A percentile compares a stretch with the other conserved stretches of the same genome.
These are phyloP conservation scores for Amphipyra berbera DNA, from an alignment of 2,888 invertebrate genomes.

Conservation along the genomic window DNA sequence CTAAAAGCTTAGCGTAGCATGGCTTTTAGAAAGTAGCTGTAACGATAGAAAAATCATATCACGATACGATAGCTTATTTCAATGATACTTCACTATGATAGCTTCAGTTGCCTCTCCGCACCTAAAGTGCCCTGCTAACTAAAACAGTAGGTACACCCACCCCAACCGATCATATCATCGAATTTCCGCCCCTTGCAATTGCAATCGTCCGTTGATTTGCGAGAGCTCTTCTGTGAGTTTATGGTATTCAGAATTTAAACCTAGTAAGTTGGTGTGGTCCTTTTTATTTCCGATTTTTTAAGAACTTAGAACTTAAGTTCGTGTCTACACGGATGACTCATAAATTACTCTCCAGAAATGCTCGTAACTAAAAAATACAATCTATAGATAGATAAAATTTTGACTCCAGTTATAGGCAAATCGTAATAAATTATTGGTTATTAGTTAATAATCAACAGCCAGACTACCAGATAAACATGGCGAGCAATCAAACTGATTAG, in stretches of 20 bases:
- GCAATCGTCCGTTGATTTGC: conserved; percentile 47
- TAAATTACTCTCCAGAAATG: neutral
- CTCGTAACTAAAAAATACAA: too few species aligned
- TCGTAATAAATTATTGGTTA: too few species aligned
- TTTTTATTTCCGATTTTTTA: neutral
- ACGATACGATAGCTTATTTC: neutral
- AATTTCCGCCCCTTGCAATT: conserved; percentile 56
- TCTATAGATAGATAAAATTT: too few species aligned
- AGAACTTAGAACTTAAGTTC: too few species aligned
- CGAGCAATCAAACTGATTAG: conserved; percentile 51
- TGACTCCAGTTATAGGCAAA: too few species aligned
- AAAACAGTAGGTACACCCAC: conserved; percentile 41
- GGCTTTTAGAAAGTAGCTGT: too few species aligned
- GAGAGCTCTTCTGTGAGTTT: conserved; percentile 41
- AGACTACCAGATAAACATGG: conserved; percentile 36
- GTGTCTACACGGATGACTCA: neutral
- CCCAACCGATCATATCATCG: conserved; percentile 52
- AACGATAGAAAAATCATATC: neutral
- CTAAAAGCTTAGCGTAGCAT: too few species aligned
- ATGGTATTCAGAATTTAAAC: conserved; percentile 25
- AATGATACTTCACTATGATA: conserved; percentile 7
- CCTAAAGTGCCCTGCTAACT: conserved; percentile 48
- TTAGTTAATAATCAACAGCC: too few species aligned
- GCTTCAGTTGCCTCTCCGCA: conserved; percentile 16
- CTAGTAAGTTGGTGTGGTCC: neutral